Evolutionary conservation across 1,140 invertebrate genomes (phyloP), one percentile per base, ranked within the genome.

Genomic region (Drosophila mojavensis): DNA sequence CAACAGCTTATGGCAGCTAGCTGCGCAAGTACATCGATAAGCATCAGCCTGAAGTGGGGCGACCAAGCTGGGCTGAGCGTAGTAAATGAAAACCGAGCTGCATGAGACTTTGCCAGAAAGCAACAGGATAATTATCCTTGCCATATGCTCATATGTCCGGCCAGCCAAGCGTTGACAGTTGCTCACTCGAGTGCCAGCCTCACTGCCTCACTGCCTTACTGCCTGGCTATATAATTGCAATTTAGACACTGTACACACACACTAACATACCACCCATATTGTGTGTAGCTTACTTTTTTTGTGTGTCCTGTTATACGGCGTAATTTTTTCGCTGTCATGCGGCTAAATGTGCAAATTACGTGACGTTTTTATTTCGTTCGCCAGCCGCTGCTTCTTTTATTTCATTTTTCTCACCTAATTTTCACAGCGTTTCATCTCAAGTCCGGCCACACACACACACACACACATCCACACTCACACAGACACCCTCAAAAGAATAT

Each of bases 261-360:
- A 15, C 20, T 45, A 20, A 39, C 6, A 20, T 17, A 17, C 17
- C 53, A 51, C 41, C 20, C 4, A 26, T 24, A 5, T 13, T 26
- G 48, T 24, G 10, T 26, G 15, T 47, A 33, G 17, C 11, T 4
- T 43, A 24, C 7, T 7, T 7, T 33, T 7, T 33, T 7, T 33
- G 13, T 30, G 43, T 72, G 56, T 39, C 33, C 6, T 62, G 48
- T 76, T 76, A 51, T 75, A 62, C 68, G 61, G 64, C 60, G 75
- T 70, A 64, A 84, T 71, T 84, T 88, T 83, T 62, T 79, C 68
- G 73, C 84, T 75, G 72, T 83, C 83, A 78, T 86, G 79, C 73
- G 83, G 83, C 77, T 88, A 86, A 86, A 86, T 85, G 79, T 86
- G 72, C 65, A 79, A 88, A 88, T 86, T 88, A 83, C 83, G 72